Percentiles rank a stretch among this genome's conserved stretches.
These are phyloP conservation scores for Gallinago solitaria DNA, from an alignment of 2,797 vertebrate genomes.

Conservation along the genomic window DNA sequence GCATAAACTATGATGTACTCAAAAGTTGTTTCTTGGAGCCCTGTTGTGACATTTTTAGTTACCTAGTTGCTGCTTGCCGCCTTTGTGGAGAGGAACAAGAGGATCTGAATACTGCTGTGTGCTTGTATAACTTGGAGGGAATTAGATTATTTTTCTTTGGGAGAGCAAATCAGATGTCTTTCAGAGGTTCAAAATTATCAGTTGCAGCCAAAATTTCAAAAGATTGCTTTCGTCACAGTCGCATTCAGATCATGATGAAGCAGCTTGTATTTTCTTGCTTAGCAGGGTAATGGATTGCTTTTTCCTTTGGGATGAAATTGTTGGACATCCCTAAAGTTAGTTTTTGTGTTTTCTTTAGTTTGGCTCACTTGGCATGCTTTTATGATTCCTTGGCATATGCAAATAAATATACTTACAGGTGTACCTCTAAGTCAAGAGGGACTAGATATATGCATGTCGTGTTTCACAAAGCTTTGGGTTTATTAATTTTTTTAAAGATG, in stretches of 20 bases:
- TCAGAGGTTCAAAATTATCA: not conserved
- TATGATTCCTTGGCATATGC: not conserved
- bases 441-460: not conserved
- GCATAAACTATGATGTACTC: not conserved
- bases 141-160: not conserved
- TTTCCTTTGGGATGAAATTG: not conserved
- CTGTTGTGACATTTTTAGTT: not conserved
- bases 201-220: not conserved
- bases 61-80: not conserved
- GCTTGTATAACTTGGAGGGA: not conserved
- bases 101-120: not conserved
- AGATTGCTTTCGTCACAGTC: not conserved
- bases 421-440: not conserved
- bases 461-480: not conserved
- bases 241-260: not conserved
- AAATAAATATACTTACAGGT: not conserved
- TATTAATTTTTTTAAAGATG: not conserved
- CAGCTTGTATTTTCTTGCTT: not conserved
- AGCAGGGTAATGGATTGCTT: not conserved
- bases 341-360: not conserved
- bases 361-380: not conserved
- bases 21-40: not conserved
- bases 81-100: conserved; percentile 1
- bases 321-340: not conserved
- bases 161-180: conserved; percentile 16